Base-by-base conservation (phyloP, 2,888 invertebrate genomes). In the Nephrotoma appendiculata region DNA sequence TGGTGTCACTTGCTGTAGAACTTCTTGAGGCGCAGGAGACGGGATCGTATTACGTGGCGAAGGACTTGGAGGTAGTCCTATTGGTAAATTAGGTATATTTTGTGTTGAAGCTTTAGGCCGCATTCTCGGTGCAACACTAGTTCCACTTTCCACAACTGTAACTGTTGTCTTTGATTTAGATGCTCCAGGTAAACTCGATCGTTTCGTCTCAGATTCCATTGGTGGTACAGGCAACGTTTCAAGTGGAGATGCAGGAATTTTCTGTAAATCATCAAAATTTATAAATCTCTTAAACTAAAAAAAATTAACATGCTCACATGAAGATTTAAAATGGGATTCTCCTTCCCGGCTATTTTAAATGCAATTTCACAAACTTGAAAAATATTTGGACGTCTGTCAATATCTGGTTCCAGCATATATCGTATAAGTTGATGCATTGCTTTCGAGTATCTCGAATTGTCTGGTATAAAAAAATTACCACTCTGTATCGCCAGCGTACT, bases 401-500 rank as follows among this genome's bases (percentile, higher is more conserved):
- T 94, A 91, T 98, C 96, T 85, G 96, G 95, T 90, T 97, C 96
- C 88, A 98, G 93, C 95, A 98, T 96, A 90, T 95, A 97, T 89
- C 96, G 94, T 88, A 97, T 96, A 87, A 97, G 92, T 88, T 94
- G 94, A 91, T 95, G 95, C 90, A 96, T 91, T 87, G 94, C 93
- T 89, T 93, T 93, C 41, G 96, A 95, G 92, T 94, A 96, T 91
- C 93, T 94, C 31, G 96, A 95, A 91, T 93, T 94, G 90, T 96
- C 95, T 86, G 98, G 98, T 92, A 98, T 96, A 88, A 94, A 94
- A 91, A 97, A 97, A 90, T 95, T 95, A 86, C 96, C 97, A 91
- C 96, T 96, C 91, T 97, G 97, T 90, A 98, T 98, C 86, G 98
- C 98, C 89, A 98, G 92, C n/a, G 96, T 95, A 90, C 97, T 97